A percentile compares a stretch with the other conserved stretches of the same genome.
Conservation (phyloP, 2,113 vertebrate genomes). For the Laterallus jamaicensis region DNA sequence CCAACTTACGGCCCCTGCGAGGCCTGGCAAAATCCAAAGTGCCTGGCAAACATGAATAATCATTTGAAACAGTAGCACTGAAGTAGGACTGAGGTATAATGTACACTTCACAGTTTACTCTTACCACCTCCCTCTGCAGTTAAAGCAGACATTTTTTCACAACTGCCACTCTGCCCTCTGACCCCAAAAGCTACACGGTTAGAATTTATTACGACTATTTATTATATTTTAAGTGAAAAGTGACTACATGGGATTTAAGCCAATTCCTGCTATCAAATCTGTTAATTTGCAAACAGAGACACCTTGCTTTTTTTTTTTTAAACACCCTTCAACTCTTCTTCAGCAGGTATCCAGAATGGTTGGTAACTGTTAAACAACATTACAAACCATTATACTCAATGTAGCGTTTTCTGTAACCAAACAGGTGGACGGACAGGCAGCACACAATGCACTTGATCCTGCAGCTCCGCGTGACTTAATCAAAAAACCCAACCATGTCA, state of each 20-base stretch:
- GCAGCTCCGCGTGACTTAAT: neutral
- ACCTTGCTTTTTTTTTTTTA: neutral
- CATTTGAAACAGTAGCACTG: neutral
- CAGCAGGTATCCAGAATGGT: neutral
- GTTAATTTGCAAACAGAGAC: neutral
- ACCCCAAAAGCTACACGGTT: neutral
- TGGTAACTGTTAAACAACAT: neutral
- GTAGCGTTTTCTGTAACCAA: neutral
- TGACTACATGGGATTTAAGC: neutral
- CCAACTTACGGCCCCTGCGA: fast-evolving
- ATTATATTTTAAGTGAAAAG: neutral
- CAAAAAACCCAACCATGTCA: neutral
- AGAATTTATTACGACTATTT: neutral
- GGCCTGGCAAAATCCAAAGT: neutral
- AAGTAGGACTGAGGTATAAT: neutral
- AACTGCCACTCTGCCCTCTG: neutral
- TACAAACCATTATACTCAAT: neutral
- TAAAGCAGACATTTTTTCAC: neutral
- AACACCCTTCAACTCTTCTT: neutral
- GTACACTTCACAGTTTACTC: neutral
- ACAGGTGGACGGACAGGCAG: neutral
- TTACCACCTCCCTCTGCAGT: neutral
- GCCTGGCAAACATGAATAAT: neutral
- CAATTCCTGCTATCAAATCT: neutral
- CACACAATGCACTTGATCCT: fast-evolving